Evolutionary conservation across 2,113 vertebrate genomes (phyloP).

Genomic region (Acanthisitta chloris): DNA sequence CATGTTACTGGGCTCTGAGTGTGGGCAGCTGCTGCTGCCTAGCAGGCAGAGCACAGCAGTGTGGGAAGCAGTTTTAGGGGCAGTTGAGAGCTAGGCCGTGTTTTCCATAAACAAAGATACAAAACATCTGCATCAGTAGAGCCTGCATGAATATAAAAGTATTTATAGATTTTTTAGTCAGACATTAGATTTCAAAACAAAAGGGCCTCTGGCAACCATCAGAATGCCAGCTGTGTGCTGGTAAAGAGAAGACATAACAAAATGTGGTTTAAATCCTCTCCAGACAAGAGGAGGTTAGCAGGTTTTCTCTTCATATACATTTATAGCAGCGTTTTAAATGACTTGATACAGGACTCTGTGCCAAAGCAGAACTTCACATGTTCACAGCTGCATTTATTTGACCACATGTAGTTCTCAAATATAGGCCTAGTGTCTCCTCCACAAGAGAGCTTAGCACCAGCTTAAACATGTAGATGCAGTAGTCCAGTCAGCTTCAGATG

Average conservation of each 20-base stretch:
- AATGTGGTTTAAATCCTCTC: background rate
- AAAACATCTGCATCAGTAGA: background rate
- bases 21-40: background rate
- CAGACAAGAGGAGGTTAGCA: background rate
- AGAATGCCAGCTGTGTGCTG: background rate
- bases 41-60: rapidly evolving
- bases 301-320: background rate
- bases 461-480: background rate
- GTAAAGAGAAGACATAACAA: background rate
- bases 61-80: background rate
- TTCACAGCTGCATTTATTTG: background rate
- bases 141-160: background rate
- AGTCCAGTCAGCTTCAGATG: background rate
- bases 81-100: background rate
- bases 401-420: background rate
- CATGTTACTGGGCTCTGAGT: rapidly evolving
- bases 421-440: background rate
- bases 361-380: background rate
- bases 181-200: background rate
- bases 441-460: background rate
- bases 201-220: background rate
- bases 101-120: background rate
- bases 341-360: background rate
- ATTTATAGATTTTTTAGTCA: background rate
- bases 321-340: background rate